These are phyloP conservation scores for Fistularia commersonii DNA, from an alignment of 2,797 vertebrate genomes.

Conservation along the genomic window DNA sequence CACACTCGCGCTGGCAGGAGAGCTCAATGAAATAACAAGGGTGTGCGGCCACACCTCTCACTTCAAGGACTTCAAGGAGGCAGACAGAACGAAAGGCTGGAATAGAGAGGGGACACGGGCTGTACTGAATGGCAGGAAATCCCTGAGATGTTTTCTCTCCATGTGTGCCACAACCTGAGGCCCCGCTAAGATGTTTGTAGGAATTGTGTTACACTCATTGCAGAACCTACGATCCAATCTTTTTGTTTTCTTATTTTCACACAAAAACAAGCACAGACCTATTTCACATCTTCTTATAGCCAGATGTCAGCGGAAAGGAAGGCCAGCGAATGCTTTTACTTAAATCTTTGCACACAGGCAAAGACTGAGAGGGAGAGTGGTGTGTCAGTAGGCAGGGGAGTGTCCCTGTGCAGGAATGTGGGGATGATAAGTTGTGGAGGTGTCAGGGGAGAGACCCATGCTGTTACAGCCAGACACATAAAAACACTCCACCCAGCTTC, in stretches of 20 bases:
- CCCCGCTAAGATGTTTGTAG: constrained; percentile 39
- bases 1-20: constrained; percentile 21
- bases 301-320: constrained; percentile 65
- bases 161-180: constrained; percentile 56
- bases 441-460: constrained; percentile 69
- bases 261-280: constrained; percentile 49
- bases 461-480: constrained; percentile 72
- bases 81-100: constrained; percentile 41
- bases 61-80: constrained; percentile 53
- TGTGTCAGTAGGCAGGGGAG: constrained; percentile 69
- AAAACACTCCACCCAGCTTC: constrained; percentile 60
- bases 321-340: constrained; percentile 60
- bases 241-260: neutral
- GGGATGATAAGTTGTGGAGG: constrained; percentile 71
- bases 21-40: constrained; percentile 49
- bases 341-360: constrained; percentile 46
- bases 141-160: constrained; percentile 77
- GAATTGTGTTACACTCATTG: constrained; percentile 34
- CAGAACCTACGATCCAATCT: neutral
- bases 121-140: constrained; percentile 79
- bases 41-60: constrained; percentile 37
- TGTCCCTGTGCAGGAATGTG: constrained; percentile 74
- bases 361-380: constrained; percentile 19
- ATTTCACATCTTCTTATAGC: constrained; percentile 51
- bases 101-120: constrained; percentile 49